Evolutionary conservation across 2,113 vertebrate species (phyloP).

Genomic region (Apeltes quadracus): DNA sequence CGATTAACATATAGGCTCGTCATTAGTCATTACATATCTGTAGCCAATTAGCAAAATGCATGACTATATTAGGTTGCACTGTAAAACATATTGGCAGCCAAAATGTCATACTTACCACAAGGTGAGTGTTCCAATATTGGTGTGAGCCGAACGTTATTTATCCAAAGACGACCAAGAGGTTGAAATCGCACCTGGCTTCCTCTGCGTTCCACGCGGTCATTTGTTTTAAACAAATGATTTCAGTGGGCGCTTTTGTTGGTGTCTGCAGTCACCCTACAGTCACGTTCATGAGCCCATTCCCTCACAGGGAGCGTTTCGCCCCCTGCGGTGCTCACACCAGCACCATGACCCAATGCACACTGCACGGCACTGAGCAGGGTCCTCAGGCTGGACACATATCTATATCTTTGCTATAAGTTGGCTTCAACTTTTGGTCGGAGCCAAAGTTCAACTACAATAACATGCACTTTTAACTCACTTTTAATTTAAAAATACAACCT

Average conservation of each 20-base stretch:
- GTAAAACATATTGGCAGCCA: constrained; percentile 23
- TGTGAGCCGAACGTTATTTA: constrained; percentile 48
- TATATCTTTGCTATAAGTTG: constrained; percentile 31
- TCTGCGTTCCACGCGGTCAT: constrained; percentile 27
- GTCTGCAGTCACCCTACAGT: constrained; percentile 39
- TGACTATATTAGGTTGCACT: constrained; percentile 11
- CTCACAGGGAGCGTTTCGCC: neutral
- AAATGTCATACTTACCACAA: constrained; percentile 31
- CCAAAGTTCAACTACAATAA: neutral
- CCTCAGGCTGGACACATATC: neutral
- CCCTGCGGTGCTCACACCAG: neutral
- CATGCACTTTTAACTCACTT: neutral
- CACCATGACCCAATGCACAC: neutral
- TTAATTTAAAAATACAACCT: neutral
- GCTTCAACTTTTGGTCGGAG: neutral
- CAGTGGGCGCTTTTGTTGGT: constrained; percentile 15
- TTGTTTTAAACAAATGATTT: constrained; percentile 19
- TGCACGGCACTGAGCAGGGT: neutral
- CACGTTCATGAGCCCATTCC: constrained; percentile 1
- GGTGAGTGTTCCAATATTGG: constrained; percentile 3
- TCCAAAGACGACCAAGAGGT: constrained; percentile 14
- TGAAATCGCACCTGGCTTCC: constrained; percentile 51
- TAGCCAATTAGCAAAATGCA: constrained; percentile 26
- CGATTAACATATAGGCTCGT: constrained; percentile 2
- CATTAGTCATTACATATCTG: constrained; percentile 16